Evolutionary conservation across 2,113 vertebrate species (phyloP), one percentile per base, ranked within the genome.

Genomic region (Xenus cinereus): DNA sequence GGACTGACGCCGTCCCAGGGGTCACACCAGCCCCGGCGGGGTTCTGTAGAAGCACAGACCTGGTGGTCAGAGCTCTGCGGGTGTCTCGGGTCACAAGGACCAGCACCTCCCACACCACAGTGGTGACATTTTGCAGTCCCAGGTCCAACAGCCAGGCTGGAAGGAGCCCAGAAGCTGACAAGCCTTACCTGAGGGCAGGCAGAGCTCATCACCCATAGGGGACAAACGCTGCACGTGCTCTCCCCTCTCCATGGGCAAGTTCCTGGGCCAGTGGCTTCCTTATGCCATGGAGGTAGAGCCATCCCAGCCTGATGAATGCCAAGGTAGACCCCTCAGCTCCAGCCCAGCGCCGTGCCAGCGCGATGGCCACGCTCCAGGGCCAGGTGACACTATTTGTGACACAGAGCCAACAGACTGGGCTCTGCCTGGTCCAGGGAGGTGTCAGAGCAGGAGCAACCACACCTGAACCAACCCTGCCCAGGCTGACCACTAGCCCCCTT

Each of bases 11-110:
- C 8, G 3, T 9, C 48, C 35, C 3, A 0, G 8, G 51, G 30
- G 16, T 24, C 28, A 0, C 5, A 0, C 4, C 20, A 19, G 45
- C 24, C 53, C 22, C 2, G 0, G 14, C 5, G 2, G 27, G 33
- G 28, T 10, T 39, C 9, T 60, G 26, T 6, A 48, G 83, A 54
- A 51, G 1, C 5, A 6, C 8, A 5, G 50, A 11, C 27, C 27
- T 30, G 45, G 21, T 11, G 30, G 39, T 16, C 67, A 19, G 22
- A 45, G 81, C 59, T 24, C 63, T 12, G 13, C n/a, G 4, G 39
- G 66, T 17, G 10, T 1, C 41, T 20, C 1, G 2, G 43, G 27
- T 59, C 50, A 7, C 12, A 3, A 23, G 30, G 28, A n/a, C 11
- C 37, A 26, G 28, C 37, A 64, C 45, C 13, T 69, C 24, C 77